Base-by-base conservation (phyloP, 2,888 invertebrate genomes). In the Thalpophila matura region DNA sequence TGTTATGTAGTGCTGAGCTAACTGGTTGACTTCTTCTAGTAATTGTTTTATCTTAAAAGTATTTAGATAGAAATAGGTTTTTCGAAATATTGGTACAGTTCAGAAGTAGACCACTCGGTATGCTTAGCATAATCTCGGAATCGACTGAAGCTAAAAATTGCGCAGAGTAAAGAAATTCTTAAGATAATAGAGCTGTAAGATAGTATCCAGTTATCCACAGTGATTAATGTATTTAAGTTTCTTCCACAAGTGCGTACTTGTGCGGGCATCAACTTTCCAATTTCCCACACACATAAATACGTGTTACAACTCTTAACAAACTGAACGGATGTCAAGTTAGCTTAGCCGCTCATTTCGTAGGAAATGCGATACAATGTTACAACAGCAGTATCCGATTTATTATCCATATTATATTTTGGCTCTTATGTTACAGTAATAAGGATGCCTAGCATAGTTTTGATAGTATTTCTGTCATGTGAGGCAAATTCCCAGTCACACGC, bases 401-500 rank as follows among this genome's bases (percentile, higher is more conserved):
- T 45, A 22, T 49, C 53, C 42, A 56, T 46, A 38, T 43, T 45
- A 64, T 33, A 64, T 47, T 80, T 72, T 77, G 60, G 57, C 16
- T 58, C 60, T 76, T 79, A 71, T 56, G 33, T 40, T 58, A 31
- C 55, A 27, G 55, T 33, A 65, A 63, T 74, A 75, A 65, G 68
- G 56, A 59, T 40, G 53, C 24, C 26, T 18, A 22, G 20, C 26
- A 51, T 38, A 46, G 29, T 45, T 57, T 55, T 66, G 42, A 43
- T 47, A 57, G 54, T 59, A 61, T 49, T 62, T 72, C 55, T 66
- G 33, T 43, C 57, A 66, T 56, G 74, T 62, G 22, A 51, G 53
- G 53, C 43, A 56, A 70, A 65, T 88, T 89, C 90, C 83, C 89
- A 90, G 86, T 89, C 90, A 57, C 89, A 89, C 88, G 87, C 78